phyloP scores from a whole-genome alignment of 2,113 vertebrate genomes.

The Hippocampus zosterae region DNA sequence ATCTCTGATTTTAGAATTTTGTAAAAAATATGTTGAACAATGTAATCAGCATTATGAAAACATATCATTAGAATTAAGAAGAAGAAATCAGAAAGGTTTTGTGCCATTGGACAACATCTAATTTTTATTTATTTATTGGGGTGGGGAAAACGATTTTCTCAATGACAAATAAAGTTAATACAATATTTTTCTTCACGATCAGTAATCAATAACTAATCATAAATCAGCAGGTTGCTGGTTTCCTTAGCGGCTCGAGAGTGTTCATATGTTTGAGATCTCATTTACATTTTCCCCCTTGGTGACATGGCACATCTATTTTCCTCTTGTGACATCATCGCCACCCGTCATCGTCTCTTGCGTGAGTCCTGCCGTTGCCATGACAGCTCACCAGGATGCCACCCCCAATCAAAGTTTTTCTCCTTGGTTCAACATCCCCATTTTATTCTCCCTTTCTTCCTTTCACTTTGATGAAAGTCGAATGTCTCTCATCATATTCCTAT shows the following conservation, averaged over 20 bases:
- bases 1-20: too few species aligned
- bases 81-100: too few species aligned
- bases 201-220: too few species aligned
- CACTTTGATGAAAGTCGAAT: not conserved
- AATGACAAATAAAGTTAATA: too few species aligned
- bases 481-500: not conserved
- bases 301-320: constrained; percentile 29
- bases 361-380: constrained; percentile 46
- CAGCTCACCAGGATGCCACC: constrained; percentile 45
- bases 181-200: too few species aligned
- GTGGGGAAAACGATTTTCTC: too few species aligned
- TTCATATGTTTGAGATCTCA: not conserved
- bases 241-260: not conserved
- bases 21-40: too few species aligned
- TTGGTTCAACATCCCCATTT: constrained; percentile 18
- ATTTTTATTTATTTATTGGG: too few species aligned
- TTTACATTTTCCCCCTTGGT: constrained; percentile 25
- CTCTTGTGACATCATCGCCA: constrained; percentile 32
- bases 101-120: too few species aligned
- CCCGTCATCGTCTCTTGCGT: constrained; percentile 31
- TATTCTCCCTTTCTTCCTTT: not conserved
- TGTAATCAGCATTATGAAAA: too few species aligned
- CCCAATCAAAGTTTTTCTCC: constrained; percentile 25
- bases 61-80: too few species aligned
- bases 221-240: not conserved